Conservation (phyloP, 2,888 invertebrate genomes). For the Acronicta leporina region DNA sequence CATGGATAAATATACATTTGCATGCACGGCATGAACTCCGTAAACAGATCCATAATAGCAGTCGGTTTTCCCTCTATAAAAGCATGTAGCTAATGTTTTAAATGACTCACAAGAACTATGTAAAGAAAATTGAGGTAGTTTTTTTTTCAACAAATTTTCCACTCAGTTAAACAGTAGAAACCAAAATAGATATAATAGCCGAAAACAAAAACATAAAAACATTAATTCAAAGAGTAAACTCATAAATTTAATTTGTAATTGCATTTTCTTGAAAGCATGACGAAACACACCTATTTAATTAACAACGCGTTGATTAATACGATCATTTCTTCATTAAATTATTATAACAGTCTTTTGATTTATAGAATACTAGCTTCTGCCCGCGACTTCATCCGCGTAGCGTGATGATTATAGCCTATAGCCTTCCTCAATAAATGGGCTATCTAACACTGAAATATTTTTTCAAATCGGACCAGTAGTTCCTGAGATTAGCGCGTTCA, state of each 20-base stretch:
- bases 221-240: constrained; percentile 21
- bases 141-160: constrained; percentile 35
- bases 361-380: too few relatives aligned
- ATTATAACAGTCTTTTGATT: constrained; percentile 33
- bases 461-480: too few relatives aligned
- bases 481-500: too few relatives aligned
- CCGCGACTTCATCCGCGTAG: too few relatives aligned
- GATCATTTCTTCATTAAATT: constrained; percentile 34
- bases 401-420: too few relatives aligned
- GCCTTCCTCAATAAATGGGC: too few relatives aligned
- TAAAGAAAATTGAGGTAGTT: constrained; percentile 12
- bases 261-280: constrained; percentile 48
- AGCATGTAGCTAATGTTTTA: neutral
- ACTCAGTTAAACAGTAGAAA: constrained; percentile 34
- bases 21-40: constrained; percentile 5
- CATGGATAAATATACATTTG: neutral
- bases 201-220: constrained; percentile 11
- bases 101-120: constrained; percentile 22
- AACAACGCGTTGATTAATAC: constrained; percentile 41
- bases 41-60: constrained; percentile 17
- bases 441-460: too few relatives aligned
- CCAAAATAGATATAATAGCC: too few relatives aligned
- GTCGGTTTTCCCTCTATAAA: constrained; percentile 22
- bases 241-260: constrained; percentile 12
- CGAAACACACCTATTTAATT: constrained; percentile 23